These are phyloP conservation scores for Dermatemys mawii DNA, from an alignment of 2,113 vertebrate genomes.

Conservation along the genomic window DNA sequence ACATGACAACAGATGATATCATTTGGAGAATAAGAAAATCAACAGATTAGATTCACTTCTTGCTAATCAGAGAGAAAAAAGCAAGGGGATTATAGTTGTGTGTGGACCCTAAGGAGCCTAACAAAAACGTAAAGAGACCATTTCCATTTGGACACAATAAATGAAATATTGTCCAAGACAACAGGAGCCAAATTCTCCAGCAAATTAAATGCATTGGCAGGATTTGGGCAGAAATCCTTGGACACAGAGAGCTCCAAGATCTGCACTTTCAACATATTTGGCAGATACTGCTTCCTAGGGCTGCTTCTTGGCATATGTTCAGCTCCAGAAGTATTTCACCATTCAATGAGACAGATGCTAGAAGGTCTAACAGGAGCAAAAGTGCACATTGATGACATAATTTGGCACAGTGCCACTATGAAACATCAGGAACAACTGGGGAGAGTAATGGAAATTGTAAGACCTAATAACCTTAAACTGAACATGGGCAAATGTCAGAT, in stretches of 20 bases:
- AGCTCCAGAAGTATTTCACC: background rate
- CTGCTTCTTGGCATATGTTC: background rate
- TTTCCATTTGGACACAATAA: background rate
- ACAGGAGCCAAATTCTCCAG: background rate
- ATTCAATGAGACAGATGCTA: background rate
- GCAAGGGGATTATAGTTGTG: background rate
- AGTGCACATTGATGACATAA: background rate
- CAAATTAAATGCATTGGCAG: background rate
- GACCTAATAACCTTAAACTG: background rate
- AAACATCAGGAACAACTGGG: background rate
- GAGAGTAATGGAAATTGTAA: background rate
- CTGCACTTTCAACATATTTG: background rate
- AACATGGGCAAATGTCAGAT: background rate
- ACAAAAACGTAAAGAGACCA: background rate
- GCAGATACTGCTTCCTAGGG: background rate
- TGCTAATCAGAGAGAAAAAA: background rate
- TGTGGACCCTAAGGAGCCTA: background rate
- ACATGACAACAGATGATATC: background rate
- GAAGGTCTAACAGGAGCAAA: background rate
- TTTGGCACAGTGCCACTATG: background rate
- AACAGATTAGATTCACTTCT: background rate
- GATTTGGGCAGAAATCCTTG: background rate
- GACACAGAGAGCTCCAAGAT: background rate
- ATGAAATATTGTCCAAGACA: background rate
- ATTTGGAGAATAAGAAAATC: background rate